Percentiles rank a stretch among this genome's conserved stretches.
Evolutionary conservation across 1,140 invertebrate genomes (phyloP).

Genomic region (Micrasema longulum): DNA sequence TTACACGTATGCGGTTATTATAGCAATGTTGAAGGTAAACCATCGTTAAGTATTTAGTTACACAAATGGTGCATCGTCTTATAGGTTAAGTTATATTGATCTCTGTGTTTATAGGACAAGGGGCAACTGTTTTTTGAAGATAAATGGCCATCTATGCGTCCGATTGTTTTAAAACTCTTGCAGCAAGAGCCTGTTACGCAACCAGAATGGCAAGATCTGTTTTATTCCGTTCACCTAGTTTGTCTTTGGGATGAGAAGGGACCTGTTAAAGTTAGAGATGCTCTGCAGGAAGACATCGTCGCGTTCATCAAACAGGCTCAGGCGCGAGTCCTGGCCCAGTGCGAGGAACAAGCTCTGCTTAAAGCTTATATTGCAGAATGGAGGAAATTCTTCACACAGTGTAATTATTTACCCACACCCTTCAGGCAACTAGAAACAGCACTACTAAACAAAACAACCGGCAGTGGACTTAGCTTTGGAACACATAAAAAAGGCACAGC

Average conservation of each 20-base stretch:
- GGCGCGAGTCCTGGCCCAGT: slow-evolving; percentile 86
- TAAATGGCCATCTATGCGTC: slow-evolving; percentile 95
- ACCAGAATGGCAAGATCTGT: slow-evolving; percentile 96
- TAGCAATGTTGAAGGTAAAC: slow-evolving; percentile 50
- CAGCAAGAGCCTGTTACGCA: slow-evolving; percentile 94
- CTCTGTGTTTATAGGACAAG: slow-evolving; percentile 69
- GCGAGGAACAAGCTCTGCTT: slow-evolving; percentile 93
- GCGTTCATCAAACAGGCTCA: slow-evolving; percentile 96
- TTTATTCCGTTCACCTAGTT: slow-evolving; percentile 94
- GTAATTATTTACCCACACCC: slow-evolving; percentile 95
- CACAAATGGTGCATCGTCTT: slow-evolving; percentile 8
- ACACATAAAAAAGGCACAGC: slow-evolving; percentile 79
- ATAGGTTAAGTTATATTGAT: slow-evolving; percentile 48
- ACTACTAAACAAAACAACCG: slow-evolving; percentile 68
- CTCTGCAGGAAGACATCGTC: slow-evolving; percentile 92
- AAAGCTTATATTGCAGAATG: slow-evolving; percentile 97
- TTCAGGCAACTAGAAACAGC: slow-evolving; percentile 93
- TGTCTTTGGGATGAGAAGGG: slow-evolving; percentile 98
- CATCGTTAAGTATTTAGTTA: background rate
- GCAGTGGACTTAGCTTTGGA: slow-evolving; percentile 61
- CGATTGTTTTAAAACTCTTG: slow-evolving; percentile 91
- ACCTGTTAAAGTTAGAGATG: slow-evolving; percentile 86
- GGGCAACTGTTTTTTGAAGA: slow-evolving; percentile 87
- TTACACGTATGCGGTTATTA: slow-evolving; percentile 36
- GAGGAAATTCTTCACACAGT: slow-evolving; percentile 98